Evolutionary conservation across 1,140 invertebrate genomes (phyloP).

Genomic region (Philaenus spumarius): DNA sequence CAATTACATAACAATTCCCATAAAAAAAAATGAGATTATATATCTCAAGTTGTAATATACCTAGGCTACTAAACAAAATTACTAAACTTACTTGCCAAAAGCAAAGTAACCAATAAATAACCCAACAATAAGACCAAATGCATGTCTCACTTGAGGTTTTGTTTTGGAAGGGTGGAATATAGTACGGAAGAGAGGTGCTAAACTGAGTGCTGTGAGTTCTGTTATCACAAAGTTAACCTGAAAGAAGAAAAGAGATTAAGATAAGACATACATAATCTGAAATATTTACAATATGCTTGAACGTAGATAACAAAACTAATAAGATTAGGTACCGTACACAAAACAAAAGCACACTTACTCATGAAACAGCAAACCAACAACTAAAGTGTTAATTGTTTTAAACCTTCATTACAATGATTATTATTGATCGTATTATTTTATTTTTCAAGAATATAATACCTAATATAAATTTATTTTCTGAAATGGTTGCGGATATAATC

Average conservation of each 20-base stretch:
- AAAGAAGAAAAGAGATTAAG: constrained; percentile 38
- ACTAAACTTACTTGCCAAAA: constrained; percentile 72
- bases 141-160: constrained; percentile 60
- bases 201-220: constrained; percentile 65
- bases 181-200: constrained; percentile 66
- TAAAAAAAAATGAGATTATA: no score
- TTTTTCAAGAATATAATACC: no score
- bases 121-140: constrained; percentile 65
- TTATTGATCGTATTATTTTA: background rate
- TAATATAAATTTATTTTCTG: no score
- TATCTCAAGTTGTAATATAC: no score
- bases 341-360: background rate
- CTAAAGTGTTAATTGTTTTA: background rate
- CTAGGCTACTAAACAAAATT: no score
- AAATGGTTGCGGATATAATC: no score
- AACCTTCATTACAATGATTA: background rate
- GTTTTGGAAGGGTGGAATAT: constrained; percentile 57
- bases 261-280: no score
- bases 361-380: background rate
- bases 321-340: background rate
- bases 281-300: background rate
- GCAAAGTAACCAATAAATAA: constrained; percentile 77
- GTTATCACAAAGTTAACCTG: constrained; percentile 79
- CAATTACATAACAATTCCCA: no score
- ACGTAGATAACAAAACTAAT: background rate